Base-by-base conservation (phyloP, 1,140 invertebrate genomes). In the Carcinoscorpius rotundicauda region DNA sequence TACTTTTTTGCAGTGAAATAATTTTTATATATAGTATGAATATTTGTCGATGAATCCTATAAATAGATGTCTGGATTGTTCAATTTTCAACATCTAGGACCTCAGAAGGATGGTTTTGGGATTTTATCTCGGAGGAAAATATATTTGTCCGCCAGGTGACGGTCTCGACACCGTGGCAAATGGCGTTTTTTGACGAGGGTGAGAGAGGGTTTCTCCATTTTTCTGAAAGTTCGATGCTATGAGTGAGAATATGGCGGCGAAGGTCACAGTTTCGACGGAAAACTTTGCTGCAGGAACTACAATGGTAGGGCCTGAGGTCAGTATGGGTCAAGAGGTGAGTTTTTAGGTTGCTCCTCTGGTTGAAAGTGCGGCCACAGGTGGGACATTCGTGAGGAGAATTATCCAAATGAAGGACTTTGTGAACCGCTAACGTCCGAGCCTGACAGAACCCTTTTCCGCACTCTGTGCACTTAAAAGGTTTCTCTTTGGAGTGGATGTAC, bases 371-470 rank as follows among this genome's bases (percentile, higher is more conserved):
- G 67, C 86, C 85, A 78, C 90, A 93, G 0, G 73, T 73, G 0
- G 87, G 86, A 73, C 89, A 93, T 72, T 91, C 91, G 79, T 92
- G 89, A 0, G 89, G 89, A 3, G 88, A 90, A 74, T 91, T 88
- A 74, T 91, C 88, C 87, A 91, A 87, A 75, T 92, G 88, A 3
- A 93, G 80, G 67, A 93, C 93, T 76, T 89, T 90, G 79, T 97
- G 94, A 0, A 96, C 92, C 3, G 93, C 91, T 68, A 98, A 78
- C 1, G 95, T 98, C 63, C 94, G 81, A 1, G 89, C 91, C 76
- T 98, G 95, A 76, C 95, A 97, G 78, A 98, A 98, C 0, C 94
- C 94, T 75, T 97, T 97, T 52, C 93, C 91, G 76, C 94, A 98
- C 73, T 96, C 91, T 3, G 82, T 81, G 76, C 94, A 98, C 75